These are phyloP conservation scores for Pseudoips prasinana DNA, from an alignment of 2,888 invertebrate species.

Conservation along the genomic window DNA sequence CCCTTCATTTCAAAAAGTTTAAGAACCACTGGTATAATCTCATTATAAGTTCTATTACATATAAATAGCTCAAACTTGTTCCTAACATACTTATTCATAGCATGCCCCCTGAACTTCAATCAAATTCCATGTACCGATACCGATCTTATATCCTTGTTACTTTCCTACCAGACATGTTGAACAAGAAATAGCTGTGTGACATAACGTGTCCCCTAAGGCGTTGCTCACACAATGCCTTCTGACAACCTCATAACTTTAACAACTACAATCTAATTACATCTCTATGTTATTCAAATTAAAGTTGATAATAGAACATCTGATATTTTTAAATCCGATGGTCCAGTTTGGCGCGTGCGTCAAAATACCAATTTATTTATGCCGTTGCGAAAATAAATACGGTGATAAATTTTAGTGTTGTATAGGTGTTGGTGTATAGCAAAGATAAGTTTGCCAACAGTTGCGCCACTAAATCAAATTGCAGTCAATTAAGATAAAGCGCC, in stretches of 20 bases:
- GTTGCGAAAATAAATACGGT: slow-evolving; percentile 30
- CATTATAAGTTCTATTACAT: slow-evolving; percentile 3
- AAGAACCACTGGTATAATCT: too few species aligned
- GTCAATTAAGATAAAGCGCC: slow-evolving; percentile 80
- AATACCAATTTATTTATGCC: slow-evolving; percentile 43
- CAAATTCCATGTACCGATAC: slow-evolving; percentile 59
- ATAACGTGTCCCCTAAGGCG: slow-evolving; percentile 70
- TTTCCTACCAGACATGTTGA: slow-evolving; percentile 64
- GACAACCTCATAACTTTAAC: slow-evolving; percentile 37
- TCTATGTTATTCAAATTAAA: slow-evolving; percentile 27
- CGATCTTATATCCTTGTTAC: slow-evolving; percentile 76
- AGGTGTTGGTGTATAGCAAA: slow-evolving; percentile 29
- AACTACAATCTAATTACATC: slow-evolving; percentile 10
- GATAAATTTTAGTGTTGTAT: slow-evolving; percentile 32
- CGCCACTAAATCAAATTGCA: slow-evolving; percentile 76
- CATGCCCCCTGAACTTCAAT: slow-evolving; percentile 53
- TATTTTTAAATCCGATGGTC: slow-evolving; percentile 17
- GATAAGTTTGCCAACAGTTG: slow-evolving; percentile 47
- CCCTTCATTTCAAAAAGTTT: too few species aligned
- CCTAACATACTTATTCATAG: slow-evolving; percentile 26
- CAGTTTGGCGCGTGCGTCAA: slow-evolving; percentile 41
- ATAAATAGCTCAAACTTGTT: slow-evolving; percentile 19
- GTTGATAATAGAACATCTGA: slow-evolving; percentile 23
- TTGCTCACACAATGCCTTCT: slow-evolving; percentile 53
- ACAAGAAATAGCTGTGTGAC: slow-evolving; percentile 69